phyloP scores from a whole-genome alignment of 2,113 vertebrate species.

The Pongo abelii region DNA sequence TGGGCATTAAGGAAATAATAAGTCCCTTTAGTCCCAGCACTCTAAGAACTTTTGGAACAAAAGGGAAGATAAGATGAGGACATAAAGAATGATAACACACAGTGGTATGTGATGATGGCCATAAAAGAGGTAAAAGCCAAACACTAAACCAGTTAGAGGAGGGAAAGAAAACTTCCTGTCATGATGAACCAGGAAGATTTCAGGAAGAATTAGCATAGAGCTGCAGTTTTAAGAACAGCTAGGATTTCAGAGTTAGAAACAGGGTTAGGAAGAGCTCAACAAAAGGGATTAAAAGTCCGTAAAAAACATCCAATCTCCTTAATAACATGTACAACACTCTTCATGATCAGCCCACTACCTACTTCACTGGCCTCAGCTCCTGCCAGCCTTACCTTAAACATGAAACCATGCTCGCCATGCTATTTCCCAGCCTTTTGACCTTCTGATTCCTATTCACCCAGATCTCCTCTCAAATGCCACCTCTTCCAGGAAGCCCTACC shows the following conservation, averaged over 20 bases:
- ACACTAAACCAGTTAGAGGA: neutral
- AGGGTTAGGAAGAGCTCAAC: neutral
- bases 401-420: neutral
- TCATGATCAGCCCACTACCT: neutral
- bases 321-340: neutral
- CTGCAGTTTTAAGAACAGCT: neutral
- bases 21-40: neutral
- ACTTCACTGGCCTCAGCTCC: neutral
- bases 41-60: slow-evolving; percentile 10
- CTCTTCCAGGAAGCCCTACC: neutral
- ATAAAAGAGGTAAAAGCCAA: neutral
- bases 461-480: neutral
- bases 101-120: neutral
- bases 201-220: neutral
- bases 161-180: neutral
- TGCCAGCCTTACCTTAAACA: neutral
- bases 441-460: neutral
- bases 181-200: neutral
- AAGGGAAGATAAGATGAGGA: neutral
- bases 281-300: neutral
- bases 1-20: neutral
- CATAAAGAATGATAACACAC: neutral
- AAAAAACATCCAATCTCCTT: neutral
- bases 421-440: neutral
- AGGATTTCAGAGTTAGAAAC: neutral